Evolutionary conservation across 2,888 invertebrate genomes (phyloP).

Genomic region (Aleiodes leptofemur): DNA sequence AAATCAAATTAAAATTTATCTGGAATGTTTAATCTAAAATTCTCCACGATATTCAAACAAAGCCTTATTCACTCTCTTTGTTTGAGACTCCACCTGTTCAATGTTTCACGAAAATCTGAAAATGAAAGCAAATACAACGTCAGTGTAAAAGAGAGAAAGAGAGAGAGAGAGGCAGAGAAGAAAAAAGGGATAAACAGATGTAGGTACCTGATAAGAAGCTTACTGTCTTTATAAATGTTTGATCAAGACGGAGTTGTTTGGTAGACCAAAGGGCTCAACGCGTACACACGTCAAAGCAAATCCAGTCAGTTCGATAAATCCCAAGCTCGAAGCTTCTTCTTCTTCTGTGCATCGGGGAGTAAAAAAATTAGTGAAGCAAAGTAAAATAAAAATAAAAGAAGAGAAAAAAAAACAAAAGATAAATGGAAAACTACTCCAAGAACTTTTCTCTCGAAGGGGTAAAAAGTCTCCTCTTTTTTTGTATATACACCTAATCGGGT

Average conservation of each 20-base stretch:
- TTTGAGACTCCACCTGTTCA: no score
- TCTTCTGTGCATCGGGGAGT: background rate
- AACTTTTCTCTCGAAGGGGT: background rate
- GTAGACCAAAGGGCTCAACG: background rate
- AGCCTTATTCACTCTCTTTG: no score
- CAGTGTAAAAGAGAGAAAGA: no score
- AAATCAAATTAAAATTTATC: no score
- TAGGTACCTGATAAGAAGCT: constrained; percentile 4
- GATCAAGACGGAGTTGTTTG: constrained; percentile 8
- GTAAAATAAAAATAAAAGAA: background rate
- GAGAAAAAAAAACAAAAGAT: background rate
- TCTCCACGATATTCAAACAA: no score
- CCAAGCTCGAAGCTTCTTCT: background rate
- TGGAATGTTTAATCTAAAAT: no score
- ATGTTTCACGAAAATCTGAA: no score
- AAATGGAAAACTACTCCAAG: background rate
- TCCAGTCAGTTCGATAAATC: constrained; percentile 15
- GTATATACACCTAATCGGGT: constrained; percentile 34
- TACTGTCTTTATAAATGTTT: constrained; percentile 16
- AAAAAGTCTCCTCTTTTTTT: background rate
- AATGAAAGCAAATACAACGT: no score
- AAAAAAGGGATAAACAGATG: background rate
- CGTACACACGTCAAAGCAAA: background rate
- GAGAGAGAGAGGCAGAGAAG: no score
- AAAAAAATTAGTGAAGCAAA: background rate